Percentiles rank a stretch among this genome's conserved stretches.
These are phyloP conservation scores for Luscinia luscinia DNA, from an alignment of 2,797 vertebrate genomes.

Conservation along the genomic window DNA sequence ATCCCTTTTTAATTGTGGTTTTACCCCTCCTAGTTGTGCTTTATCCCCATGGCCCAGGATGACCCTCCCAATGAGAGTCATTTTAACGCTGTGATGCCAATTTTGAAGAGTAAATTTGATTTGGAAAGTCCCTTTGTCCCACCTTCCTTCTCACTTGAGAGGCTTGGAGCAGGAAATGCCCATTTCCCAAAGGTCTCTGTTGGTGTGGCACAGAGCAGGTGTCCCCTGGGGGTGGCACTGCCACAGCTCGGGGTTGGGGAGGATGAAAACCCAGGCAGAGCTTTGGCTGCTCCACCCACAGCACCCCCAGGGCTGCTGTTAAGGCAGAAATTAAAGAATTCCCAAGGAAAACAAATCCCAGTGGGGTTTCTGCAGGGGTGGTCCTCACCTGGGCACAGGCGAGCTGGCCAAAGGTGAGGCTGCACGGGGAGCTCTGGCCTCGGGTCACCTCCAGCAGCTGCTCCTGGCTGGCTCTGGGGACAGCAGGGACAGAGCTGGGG, in stretches of 20 bases:
- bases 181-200: neutral
- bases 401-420: slow-evolving; percentile 15
- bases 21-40: neutral
- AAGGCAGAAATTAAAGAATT: neutral
- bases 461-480: slow-evolving; percentile 20
- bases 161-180: neutral
- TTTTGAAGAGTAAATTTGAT: neutral
- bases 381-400: slow-evolving; percentile 45
- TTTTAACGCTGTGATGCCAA: neutral
- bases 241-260: neutral
- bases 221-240: neutral
- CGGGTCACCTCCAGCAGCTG: neutral
- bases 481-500: neutral
- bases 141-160: neutral
- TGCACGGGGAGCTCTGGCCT: slow-evolving; percentile 2
- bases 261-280: neutral
- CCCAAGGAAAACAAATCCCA: neutral
- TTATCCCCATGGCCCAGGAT: neutral
- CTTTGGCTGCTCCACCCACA: neutral
- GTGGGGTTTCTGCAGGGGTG: neutral
- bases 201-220: neutral
- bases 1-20: neutral
- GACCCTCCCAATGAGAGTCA: neutral
- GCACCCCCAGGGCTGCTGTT: neutral
- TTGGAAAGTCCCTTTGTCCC: neutral